Evolutionary conservation across 2,888 invertebrate species (phyloP).

Genomic region (Schizotus pectinicornis): DNA sequence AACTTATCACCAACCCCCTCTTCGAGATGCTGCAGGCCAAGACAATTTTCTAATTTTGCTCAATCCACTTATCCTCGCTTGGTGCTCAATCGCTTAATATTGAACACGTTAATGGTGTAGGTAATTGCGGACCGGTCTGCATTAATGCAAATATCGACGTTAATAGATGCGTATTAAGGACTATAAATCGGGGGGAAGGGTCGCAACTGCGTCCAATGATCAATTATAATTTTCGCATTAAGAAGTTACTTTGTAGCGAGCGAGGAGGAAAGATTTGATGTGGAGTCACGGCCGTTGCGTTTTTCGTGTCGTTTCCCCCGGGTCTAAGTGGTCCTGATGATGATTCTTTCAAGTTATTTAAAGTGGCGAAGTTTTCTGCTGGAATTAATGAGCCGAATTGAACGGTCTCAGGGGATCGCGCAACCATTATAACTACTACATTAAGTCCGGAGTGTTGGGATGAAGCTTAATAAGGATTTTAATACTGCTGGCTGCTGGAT

Average conservation of each 20-base stretch:
- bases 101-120: background rate
- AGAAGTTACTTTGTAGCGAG: too few relatives aligned
- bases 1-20: too few relatives aligned
- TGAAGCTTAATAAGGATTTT: slow-evolving; percentile 17
- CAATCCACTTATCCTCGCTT: too few relatives aligned
- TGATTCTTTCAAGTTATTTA: slow-evolving; percentile 34
- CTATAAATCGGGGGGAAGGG: slow-evolving; percentile 29
- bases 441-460: slow-evolving; percentile 16
- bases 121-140: slow-evolving; percentile 11
- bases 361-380: slow-evolving; percentile 37
- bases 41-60: too few relatives aligned
- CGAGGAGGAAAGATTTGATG: background rate
- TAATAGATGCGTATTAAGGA: slow-evolving; percentile 34
- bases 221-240: too few relatives aligned
- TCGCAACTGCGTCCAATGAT: too few relatives aligned
- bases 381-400: slow-evolving; percentile 41
- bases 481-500: slow-evolving; percentile 12
- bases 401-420: slow-evolving; percentile 34
- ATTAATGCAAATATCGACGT: slow-evolving; percentile 30
- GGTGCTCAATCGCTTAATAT: background rate
- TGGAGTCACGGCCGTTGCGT: slow-evolving; percentile 10
- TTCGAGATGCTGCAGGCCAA: too few relatives aligned
- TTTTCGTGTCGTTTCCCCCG: background rate
- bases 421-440: slow-evolving; percentile 23
- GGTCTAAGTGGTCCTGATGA: slow-evolving; percentile 14